A percentile compares a stretch with the other conserved stretches of the same genome.
Conservation (phyloP, 2,888 invertebrate species). For the Sphaerophoria rueppellii region DNA sequence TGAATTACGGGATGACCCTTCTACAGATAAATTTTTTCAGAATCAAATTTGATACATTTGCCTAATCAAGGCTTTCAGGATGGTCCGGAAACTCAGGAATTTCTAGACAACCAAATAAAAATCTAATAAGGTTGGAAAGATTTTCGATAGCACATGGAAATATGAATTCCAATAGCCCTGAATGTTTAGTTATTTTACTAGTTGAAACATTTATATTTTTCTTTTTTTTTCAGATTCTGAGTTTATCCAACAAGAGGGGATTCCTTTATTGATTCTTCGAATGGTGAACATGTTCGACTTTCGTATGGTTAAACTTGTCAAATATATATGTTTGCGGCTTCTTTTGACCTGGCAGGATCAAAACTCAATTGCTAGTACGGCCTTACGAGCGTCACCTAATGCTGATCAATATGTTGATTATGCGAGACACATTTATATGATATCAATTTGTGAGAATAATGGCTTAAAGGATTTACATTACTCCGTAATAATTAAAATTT, state of each 20-base stretch:
- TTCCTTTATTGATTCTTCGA: constrained; percentile 77
- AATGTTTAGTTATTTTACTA: no score
- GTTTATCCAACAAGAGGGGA: constrained; percentile 75
- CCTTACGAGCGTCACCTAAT: constrained; percentile 39
- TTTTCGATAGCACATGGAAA: no score
- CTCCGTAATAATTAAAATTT: constrained; percentile 30
- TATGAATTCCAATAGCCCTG: no score
- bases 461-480: constrained; percentile 43
- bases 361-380: constrained; percentile 28
- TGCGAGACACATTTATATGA: constrained; percentile 48
- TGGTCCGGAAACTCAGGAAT: no score
- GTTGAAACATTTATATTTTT: neutral
- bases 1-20: no score
- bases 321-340: constrained; percentile 78
- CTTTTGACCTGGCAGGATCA: constrained; percentile 77
- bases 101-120: no score
- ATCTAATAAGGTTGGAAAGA: no score
- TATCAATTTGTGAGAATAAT: constrained; percentile 47
- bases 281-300: constrained; percentile 79
- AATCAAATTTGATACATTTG: no score
- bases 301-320: constrained; percentile 78
- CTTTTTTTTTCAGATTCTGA: constrained; percentile 51
- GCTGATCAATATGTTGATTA: constrained; percentile 35
- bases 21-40: no score
- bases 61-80: no score